Evolutionary conservation across 2,797 vertebrate species (phyloP).

Genomic region (Salarias fasciatus): DNA sequence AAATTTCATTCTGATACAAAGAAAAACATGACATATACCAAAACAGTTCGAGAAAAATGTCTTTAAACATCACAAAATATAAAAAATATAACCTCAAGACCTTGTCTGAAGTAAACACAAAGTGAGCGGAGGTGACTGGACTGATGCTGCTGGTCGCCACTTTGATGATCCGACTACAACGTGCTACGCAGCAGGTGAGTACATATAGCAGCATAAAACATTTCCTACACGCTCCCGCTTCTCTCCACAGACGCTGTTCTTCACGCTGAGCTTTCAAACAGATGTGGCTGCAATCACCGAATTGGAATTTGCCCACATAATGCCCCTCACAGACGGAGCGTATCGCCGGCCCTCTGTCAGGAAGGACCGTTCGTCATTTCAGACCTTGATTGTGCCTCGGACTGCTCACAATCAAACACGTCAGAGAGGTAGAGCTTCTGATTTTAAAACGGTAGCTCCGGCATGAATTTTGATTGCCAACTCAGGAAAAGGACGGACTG

Average conservation of each 20-base stretch:
- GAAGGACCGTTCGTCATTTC: not conserved
- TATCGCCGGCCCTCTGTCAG: too few relatives aligned
- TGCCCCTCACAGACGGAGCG: too few relatives aligned
- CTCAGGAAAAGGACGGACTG: too few relatives aligned
- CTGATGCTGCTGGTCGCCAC: conserved; percentile 7
- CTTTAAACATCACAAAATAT: too few relatives aligned
- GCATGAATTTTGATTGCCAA: too few relatives aligned
- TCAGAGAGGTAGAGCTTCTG: not conserved
- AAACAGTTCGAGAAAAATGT: too few relatives aligned
- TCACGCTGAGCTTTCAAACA: conserved; percentile 15
- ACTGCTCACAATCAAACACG: not conserved
- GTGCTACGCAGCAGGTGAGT: not conserved
- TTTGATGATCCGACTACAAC: not conserved
- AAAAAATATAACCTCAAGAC: too few relatives aligned
- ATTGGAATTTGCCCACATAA: not conserved
- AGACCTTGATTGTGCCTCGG: not conserved
- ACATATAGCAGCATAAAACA: conserved; percentile 9
- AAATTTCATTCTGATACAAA: too few relatives aligned
- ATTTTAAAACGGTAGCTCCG: too few relatives aligned
- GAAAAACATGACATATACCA: too few relatives aligned
- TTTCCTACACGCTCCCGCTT: not conserved
- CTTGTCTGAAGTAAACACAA: too few relatives aligned
- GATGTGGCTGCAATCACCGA: not conserved
- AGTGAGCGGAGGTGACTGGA: not conserved
- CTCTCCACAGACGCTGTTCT: conserved; percentile 1